These are phyloP conservation scores for Cairina moschata DNA, from an alignment of 2,113 vertebrate species.

Conservation along the genomic window DNA sequence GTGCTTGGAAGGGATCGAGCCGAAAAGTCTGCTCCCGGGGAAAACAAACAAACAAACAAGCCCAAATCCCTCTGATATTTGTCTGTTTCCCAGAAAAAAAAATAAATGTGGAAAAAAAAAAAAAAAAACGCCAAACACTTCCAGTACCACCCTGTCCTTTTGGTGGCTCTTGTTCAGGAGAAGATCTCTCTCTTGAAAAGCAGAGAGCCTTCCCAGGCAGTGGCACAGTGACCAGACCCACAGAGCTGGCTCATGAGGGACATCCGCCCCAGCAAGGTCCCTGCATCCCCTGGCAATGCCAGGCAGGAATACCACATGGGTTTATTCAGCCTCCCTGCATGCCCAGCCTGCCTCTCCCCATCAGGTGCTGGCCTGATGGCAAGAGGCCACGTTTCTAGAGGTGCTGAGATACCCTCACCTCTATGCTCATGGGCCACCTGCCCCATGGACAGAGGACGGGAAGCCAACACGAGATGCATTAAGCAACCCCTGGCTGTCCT, in stretches of 20 bases:
- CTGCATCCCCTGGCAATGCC: background rate
- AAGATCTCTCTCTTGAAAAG: background rate
- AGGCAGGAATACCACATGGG: background rate
- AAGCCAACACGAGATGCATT: background rate
- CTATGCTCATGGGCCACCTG: background rate
- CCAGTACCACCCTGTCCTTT: background rate
- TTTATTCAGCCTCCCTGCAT: background rate
- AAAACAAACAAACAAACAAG: background rate
- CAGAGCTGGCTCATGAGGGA: background rate
- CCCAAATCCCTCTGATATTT: background rate
- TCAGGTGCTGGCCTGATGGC: too few species aligned
- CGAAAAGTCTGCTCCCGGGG: background rate
- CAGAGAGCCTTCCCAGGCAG: background rate
- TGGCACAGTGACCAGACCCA: background rate
- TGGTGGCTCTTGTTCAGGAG: background rate
- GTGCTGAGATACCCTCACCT: background rate
- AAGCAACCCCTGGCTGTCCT: background rate
- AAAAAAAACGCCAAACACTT: background rate
- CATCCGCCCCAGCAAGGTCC: background rate
- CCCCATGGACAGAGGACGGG: too few species aligned
- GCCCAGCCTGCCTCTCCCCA: background rate
- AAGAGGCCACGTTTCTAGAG: background rate
- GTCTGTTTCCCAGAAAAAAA: background rate
- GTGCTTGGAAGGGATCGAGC: background rate
- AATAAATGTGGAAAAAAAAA: background rate